These are phyloP conservation scores for Amphiduros pacificus DNA, from an alignment of 2,888 invertebrate species.

Conservation along the genomic window DNA sequence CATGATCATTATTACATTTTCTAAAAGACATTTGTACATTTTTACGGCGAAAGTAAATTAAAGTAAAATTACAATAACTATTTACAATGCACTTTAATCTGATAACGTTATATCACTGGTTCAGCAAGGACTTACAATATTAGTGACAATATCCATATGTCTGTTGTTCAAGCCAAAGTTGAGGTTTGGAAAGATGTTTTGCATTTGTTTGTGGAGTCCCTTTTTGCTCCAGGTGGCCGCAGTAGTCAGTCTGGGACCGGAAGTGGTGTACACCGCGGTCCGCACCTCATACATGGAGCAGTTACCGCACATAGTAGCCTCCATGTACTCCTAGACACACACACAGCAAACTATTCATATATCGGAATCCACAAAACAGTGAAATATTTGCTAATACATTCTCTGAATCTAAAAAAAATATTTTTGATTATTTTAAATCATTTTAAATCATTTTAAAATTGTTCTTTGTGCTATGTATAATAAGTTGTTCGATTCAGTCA, in stretches of 20 bases:
- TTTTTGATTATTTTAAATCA: too few species aligned
- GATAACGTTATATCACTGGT: not conserved
- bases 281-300: conserved; percentile 3
- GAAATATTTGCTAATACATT: too few species aligned
- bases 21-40: too few species aligned
- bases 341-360: not conserved
- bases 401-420: too few species aligned
- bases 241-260: not conserved
- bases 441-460: too few species aligned
- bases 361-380: too few species aligned
- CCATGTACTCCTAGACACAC: not conserved
- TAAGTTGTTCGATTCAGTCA: too few species aligned
- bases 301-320: not conserved
- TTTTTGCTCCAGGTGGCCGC: conserved; percentile 6
- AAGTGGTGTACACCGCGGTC: not conserved
- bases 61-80: too few species aligned
- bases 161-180: conserved; percentile 1
- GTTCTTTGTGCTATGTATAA: too few species aligned
- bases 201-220: not conserved
- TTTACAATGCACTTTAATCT: too few species aligned
- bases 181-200: conserved; percentile 1
- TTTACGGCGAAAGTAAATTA: too few species aligned
- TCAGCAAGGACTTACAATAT: not conserved
- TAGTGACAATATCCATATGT: not conserved
- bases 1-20: too few species aligned